Base-by-base conservation (phyloP, 1,140 invertebrate species). In the Drosophila bocki region DNA sequence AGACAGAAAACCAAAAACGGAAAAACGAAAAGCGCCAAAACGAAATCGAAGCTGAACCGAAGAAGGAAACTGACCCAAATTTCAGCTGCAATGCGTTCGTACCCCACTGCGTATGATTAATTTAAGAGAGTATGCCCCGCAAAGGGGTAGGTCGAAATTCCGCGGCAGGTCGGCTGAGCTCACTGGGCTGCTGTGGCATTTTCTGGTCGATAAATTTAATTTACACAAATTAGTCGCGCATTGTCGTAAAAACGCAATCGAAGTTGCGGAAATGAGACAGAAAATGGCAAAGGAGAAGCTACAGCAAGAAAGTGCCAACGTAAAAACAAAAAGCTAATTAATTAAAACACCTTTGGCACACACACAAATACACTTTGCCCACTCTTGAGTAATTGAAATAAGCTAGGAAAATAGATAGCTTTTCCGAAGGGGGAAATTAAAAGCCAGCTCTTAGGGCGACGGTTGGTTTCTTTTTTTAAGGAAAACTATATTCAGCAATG, bases 131-230 rank as follows among this genome's bases (percentile, higher is more conserved):
- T 48, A 39, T 15, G n/a, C 37, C n/a, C 19, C 37, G 8, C 35
- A 39, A 60, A 42, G 17, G 69, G 26, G 26, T 47, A 29, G 54
- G 22, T n/a, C 1, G 39, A 50, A 37, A 15, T 15, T 22, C 53
- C 4, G 8, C 0, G 53, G 17, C 33, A 37, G 13, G 7, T 56
- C 5, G 54, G 41, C 35, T n/a, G 39, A 50, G 17, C 45, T 67
- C 45, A 58, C 51, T 32, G 48, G 83, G 83, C 83, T 87, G 84
- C 75, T 88, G 74, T 67, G 81, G 65, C 78, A 85, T 88, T 88
- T 88, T 90, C 84, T 90, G 84, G 84, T 88, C 84, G 84, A 88
- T 88, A 90, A 88, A 88, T 88, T 90, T 88, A 88, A 88, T 88
- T 88, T 88, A 88, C 84, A 88, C 84, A 88, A 88, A 88, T 88